A percentile compares a stretch with the other conserved stretches of the same genome.
Conservation (phyloP, 2,888 invertebrate species). For the Boloria euphrosyne region DNA sequence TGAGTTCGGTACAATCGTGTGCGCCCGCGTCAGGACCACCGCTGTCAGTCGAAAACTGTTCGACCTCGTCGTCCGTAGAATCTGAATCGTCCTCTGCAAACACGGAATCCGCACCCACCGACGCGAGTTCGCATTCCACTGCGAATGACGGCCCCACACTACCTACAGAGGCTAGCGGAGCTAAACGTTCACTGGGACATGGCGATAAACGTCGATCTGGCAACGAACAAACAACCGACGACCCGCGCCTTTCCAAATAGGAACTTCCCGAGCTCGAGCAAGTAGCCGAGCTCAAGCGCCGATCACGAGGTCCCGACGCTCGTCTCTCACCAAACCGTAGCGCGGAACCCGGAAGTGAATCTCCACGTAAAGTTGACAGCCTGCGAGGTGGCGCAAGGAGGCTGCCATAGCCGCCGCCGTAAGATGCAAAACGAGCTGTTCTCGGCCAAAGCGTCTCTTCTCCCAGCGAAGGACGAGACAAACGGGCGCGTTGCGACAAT, state of each 20-base stretch:
- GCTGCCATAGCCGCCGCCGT: constrained; percentile 86
- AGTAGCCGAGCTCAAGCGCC: constrained; percentile 90
- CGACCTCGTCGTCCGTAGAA: constrained; percentile 92
- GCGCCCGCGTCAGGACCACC: constrained; percentile 74
- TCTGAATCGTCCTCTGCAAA: constrained; percentile 87
- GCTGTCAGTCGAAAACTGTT: constrained; percentile 92
- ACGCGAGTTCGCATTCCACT: constrained; percentile 87
- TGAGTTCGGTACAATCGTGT: constrained; percentile 70
- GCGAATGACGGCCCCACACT: constrained; percentile 87
- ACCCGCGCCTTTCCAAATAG: constrained; percentile 90
- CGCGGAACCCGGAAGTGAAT: constrained; percentile 83
- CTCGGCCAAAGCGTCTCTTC: constrained; percentile 84
- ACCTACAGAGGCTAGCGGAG: constrained; percentile 91
- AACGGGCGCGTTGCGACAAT: constrained; percentile 72
- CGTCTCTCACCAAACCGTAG: constrained; percentile 78
- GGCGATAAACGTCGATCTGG: constrained; percentile 92
- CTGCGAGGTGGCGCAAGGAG: constrained; percentile 86
- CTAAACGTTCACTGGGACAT: constrained; percentile 84
- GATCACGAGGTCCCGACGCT: constrained; percentile 71
- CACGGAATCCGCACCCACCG: constrained; percentile 90
- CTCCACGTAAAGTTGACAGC: constrained; percentile 81
- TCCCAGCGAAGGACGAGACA: constrained; percentile 84
- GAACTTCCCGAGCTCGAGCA: constrained; percentile 93
- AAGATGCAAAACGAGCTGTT: constrained; percentile 71
- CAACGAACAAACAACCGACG: constrained; percentile 89